phyloP scores from a whole-genome alignment of 2,797 vertebrate species.

The Phaenicophaeus curvirostris region DNA sequence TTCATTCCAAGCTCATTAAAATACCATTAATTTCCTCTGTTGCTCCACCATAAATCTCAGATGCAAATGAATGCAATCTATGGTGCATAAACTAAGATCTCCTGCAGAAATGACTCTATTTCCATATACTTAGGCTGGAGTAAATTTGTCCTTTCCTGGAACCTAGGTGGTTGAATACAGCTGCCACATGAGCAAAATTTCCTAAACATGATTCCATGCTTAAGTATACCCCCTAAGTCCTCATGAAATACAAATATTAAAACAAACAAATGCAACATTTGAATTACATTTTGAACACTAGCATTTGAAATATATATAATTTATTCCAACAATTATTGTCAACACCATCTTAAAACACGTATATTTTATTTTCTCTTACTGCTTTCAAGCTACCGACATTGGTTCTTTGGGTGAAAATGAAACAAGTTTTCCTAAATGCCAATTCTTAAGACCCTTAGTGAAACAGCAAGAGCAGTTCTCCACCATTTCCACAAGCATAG shows the following conservation, averaged over 20 bases:
- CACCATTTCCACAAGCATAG: accelerated
- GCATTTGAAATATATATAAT: background rate
- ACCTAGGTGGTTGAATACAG: background rate
- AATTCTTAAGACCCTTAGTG: background rate
- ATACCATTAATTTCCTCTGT: background rate
- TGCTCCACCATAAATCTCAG: background rate
- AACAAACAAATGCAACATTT: background rate
- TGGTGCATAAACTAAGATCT: background rate
- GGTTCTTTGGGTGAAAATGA: background rate
- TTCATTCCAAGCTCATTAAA: background rate
- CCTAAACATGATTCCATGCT: background rate
- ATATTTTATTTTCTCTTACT: background rate
- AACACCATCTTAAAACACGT: background rate
- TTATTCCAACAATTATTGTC: background rate
- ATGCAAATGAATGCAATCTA: background rate
- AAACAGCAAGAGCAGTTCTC: background rate
- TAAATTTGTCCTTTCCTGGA: background rate
- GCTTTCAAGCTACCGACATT: background rate
- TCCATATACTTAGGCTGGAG: background rate
- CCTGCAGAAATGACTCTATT: background rate
- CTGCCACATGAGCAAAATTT: background rate
- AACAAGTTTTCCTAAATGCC: background rate
- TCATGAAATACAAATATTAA: background rate
- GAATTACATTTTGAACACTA: background rate
- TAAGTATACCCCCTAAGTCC: background rate